Conservation (phyloP, 2,797 vertebrate species). For the Lerista edwardsae region DNA sequence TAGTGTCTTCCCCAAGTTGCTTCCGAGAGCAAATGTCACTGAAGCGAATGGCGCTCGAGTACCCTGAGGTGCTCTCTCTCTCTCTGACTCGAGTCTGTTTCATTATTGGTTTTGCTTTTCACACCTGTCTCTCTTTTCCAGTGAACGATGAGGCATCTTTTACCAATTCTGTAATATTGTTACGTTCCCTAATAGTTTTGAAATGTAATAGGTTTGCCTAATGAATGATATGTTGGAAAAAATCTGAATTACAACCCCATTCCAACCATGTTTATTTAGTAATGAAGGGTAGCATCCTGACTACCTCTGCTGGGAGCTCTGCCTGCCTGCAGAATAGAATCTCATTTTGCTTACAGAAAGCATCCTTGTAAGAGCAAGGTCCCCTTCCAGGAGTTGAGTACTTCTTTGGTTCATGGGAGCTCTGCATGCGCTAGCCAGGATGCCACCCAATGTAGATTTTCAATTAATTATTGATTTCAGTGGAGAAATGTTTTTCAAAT, state of each 20-base stretch:
- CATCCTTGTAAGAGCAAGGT: too few relatives aligned
- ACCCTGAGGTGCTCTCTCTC: too few relatives aligned
- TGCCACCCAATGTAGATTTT: too few relatives aligned
- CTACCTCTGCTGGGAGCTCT: too few relatives aligned
- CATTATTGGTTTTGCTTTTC: background rate
- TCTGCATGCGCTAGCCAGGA: too few relatives aligned
- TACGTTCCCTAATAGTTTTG: background rate
- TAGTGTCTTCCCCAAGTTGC: background rate
- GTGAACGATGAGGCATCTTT: background rate
- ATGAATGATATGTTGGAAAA: background rate
- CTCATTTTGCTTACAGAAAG: too few relatives aligned
- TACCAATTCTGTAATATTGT: background rate
- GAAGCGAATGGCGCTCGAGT: background rate
- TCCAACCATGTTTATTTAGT: background rate
- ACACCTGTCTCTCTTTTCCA: background rate
- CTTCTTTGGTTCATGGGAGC: too few relatives aligned
- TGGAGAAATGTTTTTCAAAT: background rate
- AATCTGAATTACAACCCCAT: background rate
- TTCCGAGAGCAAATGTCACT: conserved; percentile 13
- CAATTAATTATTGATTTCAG: background rate
- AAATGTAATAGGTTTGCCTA: background rate
- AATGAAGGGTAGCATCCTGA: background rate
- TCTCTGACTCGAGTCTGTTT: background rate
- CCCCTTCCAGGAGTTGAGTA: too few relatives aligned
- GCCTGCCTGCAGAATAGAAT: too few relatives aligned